phyloP scores from a whole-genome alignment of 1,140 invertebrate genomes.

The Drosophila lacteicornis region DNA sequence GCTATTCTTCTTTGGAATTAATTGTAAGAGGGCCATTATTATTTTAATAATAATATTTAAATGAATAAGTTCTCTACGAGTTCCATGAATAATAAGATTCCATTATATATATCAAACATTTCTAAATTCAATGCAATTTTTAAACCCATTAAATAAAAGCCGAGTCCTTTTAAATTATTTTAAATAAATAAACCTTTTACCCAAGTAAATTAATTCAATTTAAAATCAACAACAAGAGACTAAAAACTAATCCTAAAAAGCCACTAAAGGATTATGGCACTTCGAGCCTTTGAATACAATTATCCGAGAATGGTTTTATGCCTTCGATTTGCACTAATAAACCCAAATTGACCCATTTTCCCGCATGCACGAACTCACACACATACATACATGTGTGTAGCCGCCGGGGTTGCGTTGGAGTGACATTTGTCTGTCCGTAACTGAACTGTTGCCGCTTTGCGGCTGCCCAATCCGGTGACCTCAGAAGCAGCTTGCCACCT shows the following conservation, averaged over 20 bases:
- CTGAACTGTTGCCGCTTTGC: slow-evolving; percentile 63
- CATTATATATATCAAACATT: no score
- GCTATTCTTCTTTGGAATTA: background rate
- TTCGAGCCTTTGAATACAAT: slow-evolving; percentile 4
- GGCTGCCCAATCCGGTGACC: slow-evolving; percentile 61
- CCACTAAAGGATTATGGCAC: slow-evolving; percentile 4
- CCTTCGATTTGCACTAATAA: slow-evolving; percentile 48
- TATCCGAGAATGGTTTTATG: slow-evolving; percentile 19
- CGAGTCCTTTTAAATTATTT: no score
- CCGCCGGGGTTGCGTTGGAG: slow-evolving; percentile 17
- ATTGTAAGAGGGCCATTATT: no score
- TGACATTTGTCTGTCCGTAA: slow-evolving; percentile 68
- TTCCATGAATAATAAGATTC: no score
- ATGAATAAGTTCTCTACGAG: no score
- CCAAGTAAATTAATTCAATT: slow-evolving; percentile 4
- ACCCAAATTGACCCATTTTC: slow-evolving; percentile 47
- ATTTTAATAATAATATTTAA: no score
- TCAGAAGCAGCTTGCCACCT: slow-evolving; percentile 72
- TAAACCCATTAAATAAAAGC: no score
- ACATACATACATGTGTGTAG: slow-evolving; percentile 1
- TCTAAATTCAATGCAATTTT: no score
- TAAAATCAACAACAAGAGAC: background rate
- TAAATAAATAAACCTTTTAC: background rate
- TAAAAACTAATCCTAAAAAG: background rate
- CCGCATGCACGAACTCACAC: slow-evolving; percentile 28